These are phyloP conservation scores for Ypsolopha sequella DNA, from an alignment of 2,888 invertebrate genomes.

Conservation along the genomic window DNA sequence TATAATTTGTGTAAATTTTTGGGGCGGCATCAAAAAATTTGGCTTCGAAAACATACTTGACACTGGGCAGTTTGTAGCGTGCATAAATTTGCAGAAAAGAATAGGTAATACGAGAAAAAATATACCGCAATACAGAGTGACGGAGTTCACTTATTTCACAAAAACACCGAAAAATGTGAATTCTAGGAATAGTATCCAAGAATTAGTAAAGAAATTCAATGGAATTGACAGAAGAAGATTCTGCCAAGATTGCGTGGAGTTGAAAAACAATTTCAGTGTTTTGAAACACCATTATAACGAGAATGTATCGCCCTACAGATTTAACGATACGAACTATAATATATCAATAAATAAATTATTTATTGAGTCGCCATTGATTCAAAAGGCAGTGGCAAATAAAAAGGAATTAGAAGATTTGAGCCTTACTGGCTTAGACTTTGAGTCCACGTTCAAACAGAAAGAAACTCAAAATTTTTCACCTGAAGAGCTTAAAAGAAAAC, in stretches of 20 bases:
- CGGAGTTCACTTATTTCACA: slow-evolving; percentile 73
- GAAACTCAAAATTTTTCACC: slow-evolving; percentile 37
- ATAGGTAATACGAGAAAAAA: slow-evolving; percentile 55
- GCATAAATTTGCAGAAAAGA: slow-evolving; percentile 75
- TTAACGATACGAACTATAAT: slow-evolving; percentile 33
- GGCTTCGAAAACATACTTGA: slow-evolving; percentile 69
- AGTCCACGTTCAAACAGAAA: slow-evolving; percentile 46
- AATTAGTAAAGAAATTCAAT: slow-evolving; percentile 39
- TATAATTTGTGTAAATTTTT: slow-evolving; percentile 66
- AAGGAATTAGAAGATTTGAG: slow-evolving; percentile 31
- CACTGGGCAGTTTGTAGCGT: slow-evolving; percentile 67
- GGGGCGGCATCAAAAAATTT: slow-evolving; percentile 62
- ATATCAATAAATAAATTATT: slow-evolving; percentile 34
- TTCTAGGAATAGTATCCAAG: slow-evolving; percentile 52
- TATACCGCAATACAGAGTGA: slow-evolving; percentile 72
- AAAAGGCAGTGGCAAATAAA: slow-evolving; percentile 12
- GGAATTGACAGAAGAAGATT: slow-evolving; percentile 26
- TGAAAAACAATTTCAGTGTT: slow-evolving; percentile 34
- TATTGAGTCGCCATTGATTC: slow-evolving; percentile 34
- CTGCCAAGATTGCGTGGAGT: slow-evolving; percentile 33
- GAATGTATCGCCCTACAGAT: slow-evolving; percentile 45
- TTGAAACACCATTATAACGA: slow-evolving; percentile 23
- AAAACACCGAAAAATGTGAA: slow-evolving; percentile 68
- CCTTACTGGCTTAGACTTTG: slow-evolving; percentile 54
- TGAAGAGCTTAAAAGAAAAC: slow-evolving; percentile 32